These are phyloP conservation scores for Theocolax elegans DNA, from an alignment of 1,140 invertebrate species.

Conservation along the genomic window DNA sequence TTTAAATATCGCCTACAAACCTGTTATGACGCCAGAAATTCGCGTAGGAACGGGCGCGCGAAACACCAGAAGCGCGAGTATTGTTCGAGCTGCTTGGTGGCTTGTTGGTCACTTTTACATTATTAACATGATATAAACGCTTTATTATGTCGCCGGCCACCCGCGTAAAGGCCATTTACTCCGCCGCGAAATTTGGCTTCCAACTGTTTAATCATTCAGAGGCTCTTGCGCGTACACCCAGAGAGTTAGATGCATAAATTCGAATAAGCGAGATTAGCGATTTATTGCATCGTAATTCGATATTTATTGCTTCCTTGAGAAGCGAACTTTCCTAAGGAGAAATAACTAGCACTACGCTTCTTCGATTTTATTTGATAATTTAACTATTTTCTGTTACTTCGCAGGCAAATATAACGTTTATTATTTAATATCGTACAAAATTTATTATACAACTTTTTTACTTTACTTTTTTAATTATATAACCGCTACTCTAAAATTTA, in stretches of 20 bases:
- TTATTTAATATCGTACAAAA: no score
- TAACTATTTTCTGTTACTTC: no score
- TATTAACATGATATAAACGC: constrained; percentile 27
- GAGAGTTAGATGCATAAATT: constrained; percentile 19
- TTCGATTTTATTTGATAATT: no score
- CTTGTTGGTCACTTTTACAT: constrained; percentile 32
- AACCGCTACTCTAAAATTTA: no score
- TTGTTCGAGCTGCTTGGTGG: background rate
- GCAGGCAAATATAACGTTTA: no score
- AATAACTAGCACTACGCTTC: background rate
- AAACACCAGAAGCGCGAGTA: background rate
- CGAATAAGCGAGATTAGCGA: constrained; percentile 11
- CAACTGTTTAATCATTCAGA: constrained; percentile 33
- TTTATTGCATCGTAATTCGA: constrained; percentile 22
- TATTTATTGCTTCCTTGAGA: background rate
- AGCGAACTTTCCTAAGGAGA: background rate
- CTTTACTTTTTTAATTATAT: no score
- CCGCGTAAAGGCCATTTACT: constrained; percentile 19
- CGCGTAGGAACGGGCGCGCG: no score
- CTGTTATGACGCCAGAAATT: no score
- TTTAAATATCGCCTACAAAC: no score
- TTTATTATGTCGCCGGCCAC: constrained; percentile 27
- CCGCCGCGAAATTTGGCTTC: constrained; percentile 28
- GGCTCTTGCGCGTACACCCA: background rate
- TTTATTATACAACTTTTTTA: no score